Conservation (phyloP, 2,888 invertebrate genomes). For the Shargacucullia verbasci region DNA sequence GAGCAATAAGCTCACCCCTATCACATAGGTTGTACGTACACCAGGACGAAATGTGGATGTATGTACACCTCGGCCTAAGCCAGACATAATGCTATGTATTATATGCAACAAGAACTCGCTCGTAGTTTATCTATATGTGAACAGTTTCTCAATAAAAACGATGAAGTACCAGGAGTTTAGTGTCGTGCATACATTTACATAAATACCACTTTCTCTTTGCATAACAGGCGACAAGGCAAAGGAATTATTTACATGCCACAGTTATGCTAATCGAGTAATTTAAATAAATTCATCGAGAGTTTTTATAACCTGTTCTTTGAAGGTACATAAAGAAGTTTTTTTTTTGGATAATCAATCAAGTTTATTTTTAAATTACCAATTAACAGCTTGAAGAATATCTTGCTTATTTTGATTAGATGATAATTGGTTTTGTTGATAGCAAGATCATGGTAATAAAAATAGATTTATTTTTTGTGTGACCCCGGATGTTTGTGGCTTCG, state of each 20-base stretch:
- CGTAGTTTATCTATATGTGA: background rate
- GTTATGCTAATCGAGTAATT: constrained; percentile 27
- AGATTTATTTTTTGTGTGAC: no score
- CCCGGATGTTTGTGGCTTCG: no score
- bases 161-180: constrained; percentile 26
- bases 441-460: no score
- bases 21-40: no score
- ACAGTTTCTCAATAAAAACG: constrained; percentile 23
- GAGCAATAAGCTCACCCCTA: no score
- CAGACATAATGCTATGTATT: no score
- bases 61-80: no score
- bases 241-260: constrained; percentile 23
- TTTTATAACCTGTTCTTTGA: no score
- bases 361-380: constrained; percentile 5
- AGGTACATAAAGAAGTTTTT: background rate
- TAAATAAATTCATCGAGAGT: constrained; percentile 10
- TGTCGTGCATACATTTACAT: constrained; percentile 40
- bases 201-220: constrained; percentile 37
- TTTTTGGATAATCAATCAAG: background rate
- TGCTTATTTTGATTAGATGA: background rate
- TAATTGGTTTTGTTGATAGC: no score
- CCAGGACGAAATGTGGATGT: no score
- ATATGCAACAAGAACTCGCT: no score
- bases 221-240: constrained; percentile 28
- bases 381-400: background rate